These are phyloP conservation scores for Empidonax alnorum DNA, from an alignment of 2,113 vertebrate species.

Conservation along the genomic window DNA sequence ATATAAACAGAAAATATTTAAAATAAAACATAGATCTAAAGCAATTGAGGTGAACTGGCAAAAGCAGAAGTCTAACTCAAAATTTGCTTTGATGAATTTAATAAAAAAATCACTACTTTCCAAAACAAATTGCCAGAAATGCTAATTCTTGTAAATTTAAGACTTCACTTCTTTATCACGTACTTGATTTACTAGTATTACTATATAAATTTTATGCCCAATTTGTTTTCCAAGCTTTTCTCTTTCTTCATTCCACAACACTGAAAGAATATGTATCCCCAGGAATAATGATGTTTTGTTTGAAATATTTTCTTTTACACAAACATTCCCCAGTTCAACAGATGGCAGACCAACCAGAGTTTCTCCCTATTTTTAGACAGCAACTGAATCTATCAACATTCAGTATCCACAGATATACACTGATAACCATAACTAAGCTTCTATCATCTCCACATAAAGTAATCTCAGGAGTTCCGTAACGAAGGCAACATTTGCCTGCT, in stretches of 20 bases:
- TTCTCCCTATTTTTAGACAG: neutral
- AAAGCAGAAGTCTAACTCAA: neutral
- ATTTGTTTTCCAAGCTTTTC: neutral
- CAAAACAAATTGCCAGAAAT: constrained; percentile 1
- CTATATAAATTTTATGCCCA: neutral
- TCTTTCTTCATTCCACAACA: neutral
- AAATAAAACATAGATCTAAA: neutral
- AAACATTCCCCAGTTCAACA: neutral
- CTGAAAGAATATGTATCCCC: neutral
- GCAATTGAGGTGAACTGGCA: neutral
- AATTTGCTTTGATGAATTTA: neutral
- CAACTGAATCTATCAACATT: neutral
- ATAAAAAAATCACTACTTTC: neutral
- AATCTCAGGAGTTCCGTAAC: neutral
- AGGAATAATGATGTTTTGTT: neutral
- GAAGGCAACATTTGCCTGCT: neutral
- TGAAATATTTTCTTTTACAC: neutral
- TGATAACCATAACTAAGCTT: neutral
- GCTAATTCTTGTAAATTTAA: neutral
- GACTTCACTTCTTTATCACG: neutral
- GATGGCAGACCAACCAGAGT: neutral
- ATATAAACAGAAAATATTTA: neutral
- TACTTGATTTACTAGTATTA: neutral
- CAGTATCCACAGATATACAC: neutral
- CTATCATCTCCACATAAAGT: neutral